phyloP scores from a whole-genome alignment of 2,797 vertebrate species.

The Furcifer pardalis region DNA sequence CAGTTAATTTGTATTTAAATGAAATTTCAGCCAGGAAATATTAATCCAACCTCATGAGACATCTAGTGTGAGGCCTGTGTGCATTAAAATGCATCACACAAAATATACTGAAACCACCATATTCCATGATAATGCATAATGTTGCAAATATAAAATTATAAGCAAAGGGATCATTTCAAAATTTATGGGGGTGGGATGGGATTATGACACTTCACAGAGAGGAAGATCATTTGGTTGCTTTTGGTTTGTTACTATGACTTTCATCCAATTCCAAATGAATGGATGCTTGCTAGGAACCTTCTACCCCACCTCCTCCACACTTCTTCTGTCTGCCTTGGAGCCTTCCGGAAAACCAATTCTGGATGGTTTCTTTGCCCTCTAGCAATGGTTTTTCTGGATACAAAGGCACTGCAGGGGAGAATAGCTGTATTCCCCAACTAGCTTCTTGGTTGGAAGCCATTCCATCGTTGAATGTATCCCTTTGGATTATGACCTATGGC shows the following conservation, averaged over 20 bases:
- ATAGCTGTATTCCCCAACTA: neutral
- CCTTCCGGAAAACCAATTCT: no score
- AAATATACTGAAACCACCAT: neutral
- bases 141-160: slow-evolving; percentile 5
- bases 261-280: neutral
- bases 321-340: neutral
- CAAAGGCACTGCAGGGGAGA: neutral
- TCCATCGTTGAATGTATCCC: neutral
- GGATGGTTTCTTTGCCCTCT: neutral
- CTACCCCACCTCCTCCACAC: neutral
- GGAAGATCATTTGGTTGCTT: neutral
- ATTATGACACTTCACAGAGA: neutral
- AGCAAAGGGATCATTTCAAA: neutral
- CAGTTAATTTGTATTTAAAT: slow-evolving; percentile 9
- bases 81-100: slow-evolving; percentile 15
- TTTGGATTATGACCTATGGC: neutral
- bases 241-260: neutral
- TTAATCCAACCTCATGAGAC: slow-evolving; percentile 11
- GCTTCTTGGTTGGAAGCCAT: neutral
- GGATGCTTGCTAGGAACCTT: neutral
- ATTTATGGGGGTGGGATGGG: neutral
- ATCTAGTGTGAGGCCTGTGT: neutral
- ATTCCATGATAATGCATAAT: slow-evolving; percentile 26
- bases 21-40: slow-evolving; percentile 17
- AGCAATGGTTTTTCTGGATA: neutral